Evolutionary conservation across 1,140 invertebrate genomes (phyloP).

Genomic region (Chironomus tepperi): DNA sequence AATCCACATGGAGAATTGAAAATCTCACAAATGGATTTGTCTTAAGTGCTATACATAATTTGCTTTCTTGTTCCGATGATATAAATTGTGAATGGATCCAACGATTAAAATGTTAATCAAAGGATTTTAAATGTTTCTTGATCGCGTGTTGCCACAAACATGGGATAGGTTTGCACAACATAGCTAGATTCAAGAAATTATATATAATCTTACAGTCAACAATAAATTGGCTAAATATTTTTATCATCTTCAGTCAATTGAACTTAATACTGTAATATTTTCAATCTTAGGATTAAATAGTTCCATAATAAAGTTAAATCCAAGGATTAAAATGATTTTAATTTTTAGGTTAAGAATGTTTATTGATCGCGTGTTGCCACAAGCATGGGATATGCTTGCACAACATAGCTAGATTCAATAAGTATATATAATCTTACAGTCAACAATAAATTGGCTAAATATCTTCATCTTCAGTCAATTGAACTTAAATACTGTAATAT

Average conservation of each 20-base stretch:
- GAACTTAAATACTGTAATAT: background rate
- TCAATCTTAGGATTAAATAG: no score
- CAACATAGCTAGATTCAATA: constrained; percentile 2
- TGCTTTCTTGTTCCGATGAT: no score
- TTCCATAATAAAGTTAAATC: background rate
- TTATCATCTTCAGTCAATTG: background rate
- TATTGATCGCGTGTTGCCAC: no score
- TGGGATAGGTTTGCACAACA: background rate
- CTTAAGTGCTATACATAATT: background rate
- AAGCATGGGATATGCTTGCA: background rate
- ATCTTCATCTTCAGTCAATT: background rate
- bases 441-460: constrained; percentile 10
- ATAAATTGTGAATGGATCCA: no score
- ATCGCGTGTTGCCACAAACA: background rate
- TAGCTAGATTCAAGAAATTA: constrained; percentile 3
- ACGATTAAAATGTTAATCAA: no score
- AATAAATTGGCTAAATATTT: constrained; percentile 1
- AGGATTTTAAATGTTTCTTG: constrained; percentile 9
- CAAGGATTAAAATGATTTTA: background rate
- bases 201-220: background rate
- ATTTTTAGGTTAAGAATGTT: no score
- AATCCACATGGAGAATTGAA: background rate
- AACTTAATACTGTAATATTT: background rate
- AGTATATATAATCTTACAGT: background rate
- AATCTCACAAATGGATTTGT: background rate